Percentiles rank a stretch among this genome's conserved stretches.
These are phyloP conservation scores for Hiodon tergisus DNA, from an alignment of 2,113 vertebrate genomes.

Conservation along the genomic window DNA sequence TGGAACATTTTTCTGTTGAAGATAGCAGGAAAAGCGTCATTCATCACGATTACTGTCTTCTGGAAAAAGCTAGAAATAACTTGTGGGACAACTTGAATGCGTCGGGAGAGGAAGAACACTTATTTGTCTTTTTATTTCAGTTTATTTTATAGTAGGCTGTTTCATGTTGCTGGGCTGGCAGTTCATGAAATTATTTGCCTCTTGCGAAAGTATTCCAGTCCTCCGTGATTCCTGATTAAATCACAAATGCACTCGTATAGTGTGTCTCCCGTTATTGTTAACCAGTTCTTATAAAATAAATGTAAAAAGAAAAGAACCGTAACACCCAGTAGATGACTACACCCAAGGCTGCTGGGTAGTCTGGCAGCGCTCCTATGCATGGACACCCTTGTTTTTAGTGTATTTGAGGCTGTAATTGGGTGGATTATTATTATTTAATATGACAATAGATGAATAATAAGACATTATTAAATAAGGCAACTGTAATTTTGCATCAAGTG, in stretches of 20 bases:
- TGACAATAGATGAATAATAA: too few species aligned
- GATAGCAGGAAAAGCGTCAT: slow-evolving; percentile 30
- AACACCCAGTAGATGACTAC: not conserved
- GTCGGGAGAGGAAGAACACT: not conserved
- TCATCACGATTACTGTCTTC: slow-evolving; percentile 45
- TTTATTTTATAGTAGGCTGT: not conserved
- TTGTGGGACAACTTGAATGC: not conserved
- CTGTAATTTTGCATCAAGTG: too few species aligned
- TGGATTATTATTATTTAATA: not conserved
- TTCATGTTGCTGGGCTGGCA: not conserved
- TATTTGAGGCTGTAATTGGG: slow-evolving; percentile 11
- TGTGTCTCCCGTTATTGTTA: not conserved
- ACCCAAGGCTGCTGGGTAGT: not conserved
- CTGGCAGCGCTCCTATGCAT: not conserved
- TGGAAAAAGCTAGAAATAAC: slow-evolving; percentile 36
- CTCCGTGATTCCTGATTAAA: not conserved
- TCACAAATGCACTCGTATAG: not conserved
- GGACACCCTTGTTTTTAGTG: not conserved
- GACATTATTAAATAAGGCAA: too few species aligned
- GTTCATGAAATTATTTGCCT: not conserved
- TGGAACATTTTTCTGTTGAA: slow-evolving; percentile 15
- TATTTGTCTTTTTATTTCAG: not conserved
- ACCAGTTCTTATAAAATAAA: not conserved
- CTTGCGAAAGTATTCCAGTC: not conserved
- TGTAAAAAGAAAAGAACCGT: not conserved